Evolutionary conservation across 1,140 invertebrate species (phyloP).

Genomic region (Anoplophora glabripennis): DNA sequence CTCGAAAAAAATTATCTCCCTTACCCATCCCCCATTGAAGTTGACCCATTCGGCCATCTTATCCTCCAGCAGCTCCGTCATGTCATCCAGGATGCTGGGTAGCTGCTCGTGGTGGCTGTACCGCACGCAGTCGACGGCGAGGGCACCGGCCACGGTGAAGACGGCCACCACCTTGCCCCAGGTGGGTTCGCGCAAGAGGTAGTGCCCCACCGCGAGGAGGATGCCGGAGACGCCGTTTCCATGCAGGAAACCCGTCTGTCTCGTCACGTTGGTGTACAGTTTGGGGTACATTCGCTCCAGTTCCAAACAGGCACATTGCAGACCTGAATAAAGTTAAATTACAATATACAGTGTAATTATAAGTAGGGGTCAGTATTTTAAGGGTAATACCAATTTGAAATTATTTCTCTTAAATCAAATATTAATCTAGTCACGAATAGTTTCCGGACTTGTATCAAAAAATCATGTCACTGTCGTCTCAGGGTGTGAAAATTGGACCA

Average conservation of each 20-base stretch:
- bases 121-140: slow-evolving; percentile 67
- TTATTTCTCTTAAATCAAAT: no score
- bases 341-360: not conserved
- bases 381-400: no score
- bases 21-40: slow-evolving; percentile 71
- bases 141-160: slow-evolving; percentile 64
- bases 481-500: no score
- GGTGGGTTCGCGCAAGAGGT: slow-evolving; percentile 57
- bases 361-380: no score
- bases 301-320: slow-evolving; percentile 58
- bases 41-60: slow-evolving; percentile 67
- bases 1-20: no score
- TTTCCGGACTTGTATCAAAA: no score
- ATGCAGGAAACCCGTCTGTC: slow-evolving; percentile 54
- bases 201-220: slow-evolving; percentile 58
- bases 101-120: slow-evolving; percentile 65
- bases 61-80: slow-evolving; percentile 63
- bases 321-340: slow-evolving; percentile 37
- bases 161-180: slow-evolving; percentile 69
- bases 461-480: no score
- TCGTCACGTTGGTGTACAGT: slow-evolving; percentile 57
- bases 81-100: slow-evolving; percentile 58
- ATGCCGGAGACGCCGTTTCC: slow-evolving; percentile 53
- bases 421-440: no score
- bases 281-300: slow-evolving; percentile 66